Conservation (phyloP, 2,797 vertebrate species). For the Gymnodraco acuticeps region DNA sequence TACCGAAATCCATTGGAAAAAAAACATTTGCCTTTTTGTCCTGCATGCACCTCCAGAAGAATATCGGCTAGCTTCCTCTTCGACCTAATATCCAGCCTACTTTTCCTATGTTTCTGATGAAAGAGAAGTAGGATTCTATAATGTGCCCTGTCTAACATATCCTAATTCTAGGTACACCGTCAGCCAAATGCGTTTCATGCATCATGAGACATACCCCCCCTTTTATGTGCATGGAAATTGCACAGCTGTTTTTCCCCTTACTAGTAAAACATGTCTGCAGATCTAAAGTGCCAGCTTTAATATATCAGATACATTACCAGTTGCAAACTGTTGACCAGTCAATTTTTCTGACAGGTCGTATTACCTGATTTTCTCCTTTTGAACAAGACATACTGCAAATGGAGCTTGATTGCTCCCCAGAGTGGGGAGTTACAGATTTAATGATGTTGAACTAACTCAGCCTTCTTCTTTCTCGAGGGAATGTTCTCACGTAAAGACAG, state of each 20-base stretch:
- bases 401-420: conserved; percentile 52
- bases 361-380: conserved; percentile 49
- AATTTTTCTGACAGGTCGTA: conserved; percentile 52
- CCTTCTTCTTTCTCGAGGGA: conserved; percentile 25
- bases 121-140: conserved; percentile 16
- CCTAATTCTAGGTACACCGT: conserved; percentile 43
- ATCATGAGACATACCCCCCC: conserved; percentile 54
- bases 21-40: not conserved
- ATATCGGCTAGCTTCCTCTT: not conserved
- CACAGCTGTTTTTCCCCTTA: conserved; percentile 73
- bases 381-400: conserved; percentile 45
- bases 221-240: conserved; percentile 52
- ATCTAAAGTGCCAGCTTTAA: conserved; percentile 65
- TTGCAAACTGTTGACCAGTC: conserved; percentile 72
- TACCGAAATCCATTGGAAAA: no score
- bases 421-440: conserved; percentile 51
- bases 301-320: conserved; percentile 75
- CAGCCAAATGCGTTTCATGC: conserved; percentile 69
- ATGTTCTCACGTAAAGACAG: conserved; percentile 4
- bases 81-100: conserved; percentile 24
- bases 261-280: conserved; percentile 55
- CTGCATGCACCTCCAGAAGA: conserved; percentile 17
- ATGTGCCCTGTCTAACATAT: conserved; percentile 28
- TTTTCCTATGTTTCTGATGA: conserved; percentile 34
- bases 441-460: conserved; percentile 56